Base-by-base conservation (phyloP, 2,888 invertebrate genomes). In the Acleris cristana region DNA sequence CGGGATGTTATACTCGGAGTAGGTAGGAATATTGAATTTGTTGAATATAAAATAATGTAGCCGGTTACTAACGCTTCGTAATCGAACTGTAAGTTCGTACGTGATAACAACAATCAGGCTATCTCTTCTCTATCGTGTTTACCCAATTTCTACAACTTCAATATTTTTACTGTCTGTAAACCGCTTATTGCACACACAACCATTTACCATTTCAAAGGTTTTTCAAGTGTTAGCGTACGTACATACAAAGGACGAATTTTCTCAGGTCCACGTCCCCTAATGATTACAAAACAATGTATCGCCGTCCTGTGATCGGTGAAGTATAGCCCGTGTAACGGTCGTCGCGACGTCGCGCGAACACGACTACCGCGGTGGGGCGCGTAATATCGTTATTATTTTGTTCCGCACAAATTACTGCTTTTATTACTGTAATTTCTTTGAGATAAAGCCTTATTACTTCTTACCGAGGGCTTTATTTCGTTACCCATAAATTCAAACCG, bases 341-440 rank as follows among this genome's bases (percentile, higher is more conserved):
- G 45, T 18, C 44, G 40, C 8, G 55, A 21, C 16, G 53, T 6
- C 12, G 16, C 30, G 45, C 18, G 19, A 54, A 34, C 59, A 21
- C 23, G 45, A n/a, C 21, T 45, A 23, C 56, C 8, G 61, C 57
- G 56, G 40, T 21, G 52, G 60, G 61, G 56, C 48, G 57, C 53
- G 57, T 53, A 66, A 56, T 61, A 56, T 57, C 57, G 26, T 56
- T 66, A 66, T 66, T 61, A 67, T 63, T 67, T 57, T 58, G 57
- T 63, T 53, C 48, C 52, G n/a, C 56, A 49, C 48, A 62, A 62
- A 62, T 57, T 67, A 57, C 57, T 40, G 8, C 23, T n/a, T 23
- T 56, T 56, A 26, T 48, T 57, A 34, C 34, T 30, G 18, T 61
- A 19, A 55, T 44, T 61, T 49, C 56, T 62, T 21, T 34, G 26